Conservation (phyloP, 1,140 invertebrate species). For the Drosophila melanica region DNA sequence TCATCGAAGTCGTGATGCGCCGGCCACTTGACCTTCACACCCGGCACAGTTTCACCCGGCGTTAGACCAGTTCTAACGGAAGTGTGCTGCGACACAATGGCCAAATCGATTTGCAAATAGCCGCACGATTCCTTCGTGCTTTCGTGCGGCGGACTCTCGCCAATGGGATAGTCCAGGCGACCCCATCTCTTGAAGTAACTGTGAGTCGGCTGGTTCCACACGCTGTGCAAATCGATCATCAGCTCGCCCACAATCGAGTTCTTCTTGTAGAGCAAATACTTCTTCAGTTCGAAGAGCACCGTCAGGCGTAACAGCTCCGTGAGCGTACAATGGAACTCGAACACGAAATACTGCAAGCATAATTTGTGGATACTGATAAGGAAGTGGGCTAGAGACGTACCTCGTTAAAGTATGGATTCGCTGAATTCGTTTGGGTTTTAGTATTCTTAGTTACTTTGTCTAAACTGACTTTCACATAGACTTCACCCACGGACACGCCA, state of each 20-base stretch:
- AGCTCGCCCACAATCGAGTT: conserved; percentile 87
- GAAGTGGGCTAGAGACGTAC: conserved; percentile 63
- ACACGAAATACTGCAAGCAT: conserved; percentile 88
- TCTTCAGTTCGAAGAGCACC: conserved; percentile 84
- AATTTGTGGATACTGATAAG: neutral
- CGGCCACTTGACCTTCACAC: conserved; percentile 84
- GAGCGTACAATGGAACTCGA: conserved; percentile 87
- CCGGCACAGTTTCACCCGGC: conserved; percentile 28
- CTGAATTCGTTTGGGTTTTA: conserved; percentile 84
- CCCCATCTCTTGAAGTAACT: conserved; percentile 93
- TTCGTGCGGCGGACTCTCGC: conserved; percentile 83
- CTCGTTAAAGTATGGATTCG: conserved; percentile 87
- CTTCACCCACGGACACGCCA: conserved; percentile 84
- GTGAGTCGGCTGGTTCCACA: conserved; percentile 89
- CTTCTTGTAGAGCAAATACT: conserved; percentile 74
- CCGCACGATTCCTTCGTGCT: conserved; percentile 53
- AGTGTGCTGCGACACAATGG: conserved; percentile 86
- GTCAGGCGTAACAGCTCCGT: conserved; percentile 84
- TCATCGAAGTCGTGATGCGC: conserved; percentile 88
- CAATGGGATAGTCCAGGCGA: conserved; percentile 87
- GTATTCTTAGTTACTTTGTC: conserved; percentile 86
- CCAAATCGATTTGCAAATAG: conserved; percentile 91
- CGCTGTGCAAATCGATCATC: conserved; percentile 88
- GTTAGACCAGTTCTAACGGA: neutral
- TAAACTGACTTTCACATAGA: conserved; percentile 85